Evolutionary conservation across 1,140 invertebrate species (phyloP), one percentile per base, ranked within the genome.

Genomic region (Drosophila nasuta): DNA sequence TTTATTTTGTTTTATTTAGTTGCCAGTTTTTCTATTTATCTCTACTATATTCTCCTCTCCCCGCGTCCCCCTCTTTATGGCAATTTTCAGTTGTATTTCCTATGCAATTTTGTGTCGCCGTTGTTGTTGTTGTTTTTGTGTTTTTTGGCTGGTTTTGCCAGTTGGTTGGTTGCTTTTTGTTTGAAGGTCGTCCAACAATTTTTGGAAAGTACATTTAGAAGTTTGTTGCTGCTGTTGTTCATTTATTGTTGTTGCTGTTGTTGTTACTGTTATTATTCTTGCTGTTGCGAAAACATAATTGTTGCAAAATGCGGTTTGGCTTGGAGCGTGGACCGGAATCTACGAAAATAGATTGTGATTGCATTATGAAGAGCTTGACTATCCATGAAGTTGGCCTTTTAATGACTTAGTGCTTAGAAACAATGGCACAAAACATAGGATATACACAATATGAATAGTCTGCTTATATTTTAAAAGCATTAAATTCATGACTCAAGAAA

Each of bases 161-260:
- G 82, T 81, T 81, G 81, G 48, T 57, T 66, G 52, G 41, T 13
- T 43, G 11, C 11, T 43, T 43, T 60, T 70, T 51, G 67, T 77
- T 76, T 76, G 83, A 88, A 88, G 83, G 83, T 88, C 83, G 83
- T 43, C 46, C 56, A 78, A 54, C 68, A 80, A 75, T 83, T 88
- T 83, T 88, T 83, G 85, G 81, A 88, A 88, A 88, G 83, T 89
- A 80, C 73, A 83, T 88, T 87, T 77, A 82, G 86, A 71, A 88
- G 79, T 88, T 88, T 87, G 59, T 66, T 65, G 15, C 56, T 11
- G 17, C 15, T 49, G 57, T 54, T 69, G 38, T 20, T 20, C 20
- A 20, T 20, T 20, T 20, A 75, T 88, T 87, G 58, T 57, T 52
- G 20, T 33, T 52, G 0, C 30, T 41, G 49, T 46, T 63, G 30